Evolutionary conservation across 2,888 invertebrate genomes (phyloP).

Genomic region (Psococerastis gibbosa): DNA sequence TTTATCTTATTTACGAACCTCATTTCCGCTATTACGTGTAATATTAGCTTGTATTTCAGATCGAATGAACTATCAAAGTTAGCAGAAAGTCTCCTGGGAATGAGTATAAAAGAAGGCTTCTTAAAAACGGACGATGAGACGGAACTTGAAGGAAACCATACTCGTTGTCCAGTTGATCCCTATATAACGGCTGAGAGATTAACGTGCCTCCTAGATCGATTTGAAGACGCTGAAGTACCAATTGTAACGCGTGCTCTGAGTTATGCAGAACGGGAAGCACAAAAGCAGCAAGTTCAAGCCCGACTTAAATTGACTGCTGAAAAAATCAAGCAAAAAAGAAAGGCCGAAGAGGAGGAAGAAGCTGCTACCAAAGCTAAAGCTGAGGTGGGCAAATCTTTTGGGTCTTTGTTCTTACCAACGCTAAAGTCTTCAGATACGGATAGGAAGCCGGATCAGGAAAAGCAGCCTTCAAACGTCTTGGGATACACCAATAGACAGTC

Average conservation of each 20-base stretch:
- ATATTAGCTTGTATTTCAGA: no score
- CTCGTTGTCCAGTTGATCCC: not conserved
- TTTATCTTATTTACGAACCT: no score
- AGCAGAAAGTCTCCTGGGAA: slow-evolving; percentile 19
- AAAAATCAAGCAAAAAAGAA: not conserved
- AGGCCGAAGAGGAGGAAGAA: no score
- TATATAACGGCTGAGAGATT: not conserved
- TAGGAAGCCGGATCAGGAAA: no score
- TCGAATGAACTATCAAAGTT: slow-evolving; percentile 19
- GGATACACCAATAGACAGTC: no score
- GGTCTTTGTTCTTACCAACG: no score
- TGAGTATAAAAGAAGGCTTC: slow-evolving; percentile 13
- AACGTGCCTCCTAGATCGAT: not conserved
- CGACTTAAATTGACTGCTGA: not conserved
- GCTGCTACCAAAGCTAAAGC: no score
- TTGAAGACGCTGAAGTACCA: not conserved
- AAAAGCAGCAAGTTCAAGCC: not conserved
- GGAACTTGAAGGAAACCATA: not conserved
- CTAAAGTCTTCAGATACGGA: no score
- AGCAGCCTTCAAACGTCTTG: no score
- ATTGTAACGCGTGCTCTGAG: not conserved
- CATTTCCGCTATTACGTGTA: no score
- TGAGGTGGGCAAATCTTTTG: no score
- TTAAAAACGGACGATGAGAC: not conserved
- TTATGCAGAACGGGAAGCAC: not conserved